phyloP scores from a whole-genome alignment of 2,888 invertebrate genomes.

The Hymenopus coronatus region DNA sequence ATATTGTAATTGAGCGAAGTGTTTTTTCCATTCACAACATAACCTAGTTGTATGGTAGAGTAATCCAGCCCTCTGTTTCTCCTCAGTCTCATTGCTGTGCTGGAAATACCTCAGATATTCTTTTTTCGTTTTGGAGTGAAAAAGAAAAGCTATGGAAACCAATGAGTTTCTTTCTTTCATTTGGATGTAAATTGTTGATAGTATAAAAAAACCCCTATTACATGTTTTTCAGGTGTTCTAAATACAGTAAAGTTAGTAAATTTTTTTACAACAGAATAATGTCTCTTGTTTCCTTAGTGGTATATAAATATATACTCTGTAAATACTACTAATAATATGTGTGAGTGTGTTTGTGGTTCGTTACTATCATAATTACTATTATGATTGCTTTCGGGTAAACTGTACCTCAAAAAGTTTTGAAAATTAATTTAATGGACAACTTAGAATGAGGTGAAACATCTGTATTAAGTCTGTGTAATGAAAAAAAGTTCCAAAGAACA shows the following conservation, averaged over 20 bases:
- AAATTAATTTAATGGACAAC: not conserved
- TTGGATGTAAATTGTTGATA: slow-evolving; percentile 2
- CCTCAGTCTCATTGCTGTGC: not conserved
- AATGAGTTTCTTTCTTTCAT: not conserved
- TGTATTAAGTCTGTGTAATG: not conserved
- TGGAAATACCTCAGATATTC: slow-evolving; percentile 24
- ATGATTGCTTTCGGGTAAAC: slow-evolving; percentile 17
- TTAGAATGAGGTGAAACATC: not conserved
- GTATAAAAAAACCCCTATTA: not conserved
- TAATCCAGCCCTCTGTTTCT: not conserved
- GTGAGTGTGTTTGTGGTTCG: slow-evolving; percentile 21
- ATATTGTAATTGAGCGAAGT: slow-evolving; percentile 3
- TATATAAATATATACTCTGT: not conserved
- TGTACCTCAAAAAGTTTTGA: slow-evolving; percentile 12
- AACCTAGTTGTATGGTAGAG: not conserved
- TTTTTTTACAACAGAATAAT: slow-evolving; percentile 27
- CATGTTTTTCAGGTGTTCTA: slow-evolving; percentile 4
- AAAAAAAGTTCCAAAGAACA: not conserved
- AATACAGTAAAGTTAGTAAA: not conserved
- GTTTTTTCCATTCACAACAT: slow-evolving; percentile 5
- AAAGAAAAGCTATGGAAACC: not conserved
- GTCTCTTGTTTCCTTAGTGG: slow-evolving; percentile 3
- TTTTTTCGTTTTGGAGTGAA: not conserved
- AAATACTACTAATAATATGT: slow-evolving; percentile 18
- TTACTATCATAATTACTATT: slow-evolving; percentile 15